Base-by-base conservation (phyloP, 2,113 vertebrate genomes). In the Heteronetta atricapilla region DNA sequence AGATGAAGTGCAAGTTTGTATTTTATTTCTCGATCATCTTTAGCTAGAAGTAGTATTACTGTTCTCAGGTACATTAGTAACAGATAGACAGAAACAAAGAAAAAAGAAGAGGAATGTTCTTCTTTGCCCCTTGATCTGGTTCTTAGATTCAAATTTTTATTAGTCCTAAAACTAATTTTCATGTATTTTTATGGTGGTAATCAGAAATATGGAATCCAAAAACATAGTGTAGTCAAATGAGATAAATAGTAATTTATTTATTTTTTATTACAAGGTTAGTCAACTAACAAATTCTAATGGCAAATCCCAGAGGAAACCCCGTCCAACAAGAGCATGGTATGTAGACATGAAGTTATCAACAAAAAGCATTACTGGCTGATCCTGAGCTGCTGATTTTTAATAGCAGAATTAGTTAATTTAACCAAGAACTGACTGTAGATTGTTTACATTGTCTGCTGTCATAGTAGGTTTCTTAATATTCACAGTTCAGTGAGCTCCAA, bases 371-470 rank as follows among this genome's bases (percentile, higher is more conserved):
- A 20, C 23, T 53, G 15, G 31, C 13, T n/a, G 19, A 60, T 59
- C 36, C 58, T 76, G 21, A 22, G 29, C 25, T 67, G 4, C 40
- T 82, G 46, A 77, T 38, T 80, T 77, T 23, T 73, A 58, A 28
- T 44, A 50, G 20, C 34, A 14, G 31, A 68, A 73, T 58, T 86
- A 33, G 9, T 68, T 78, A 14, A 14, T 74, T 89, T 77, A 38
- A 28, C 23, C 17, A 50, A 42, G 46, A 86, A 18, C 11, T 62
- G 26, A 44, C 42, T 31, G 16, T 6, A 60, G 11, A 34, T 40
- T 0, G 0, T 38, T 76, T 60, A 4, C 60, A 20, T 60, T 82
- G 18, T n/a, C 46, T 1, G 0, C 34, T 82, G 34, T 34, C 10
- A 21, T 34, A 42, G 46, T 62, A 42, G 46, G 46, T 48, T 48